phyloP scores from a whole-genome alignment of 2,113 vertebrate genomes.

The rat (Rattus norvegicus) region GRCr8 NC_086020.1:71550001-71550500 shows the following conservation, averaged over 20 bases:
- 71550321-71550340: constrained; percentile 36
- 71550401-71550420: background rate
- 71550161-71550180: constrained; percentile 73
- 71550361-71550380: background rate
- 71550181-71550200: constrained; percentile 71
- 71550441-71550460: background rate
- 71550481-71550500: background rate
- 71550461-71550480: background rate
- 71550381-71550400: background rate
- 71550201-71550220: constrained; percentile 59
- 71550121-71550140: constrained; percentile 81
- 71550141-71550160: constrained; percentile 70
- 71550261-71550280: constrained; percentile 23
- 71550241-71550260: constrained; percentile 51
- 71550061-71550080: constrained; percentile 77
- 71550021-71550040: constrained; percentile 33
- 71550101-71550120: constrained; percentile 78
- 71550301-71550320: background rate
- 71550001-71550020: constrained; percentile 29
- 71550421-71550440: no score
- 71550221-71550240: constrained; percentile 62
- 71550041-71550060: constrained; percentile 78
- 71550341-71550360: background rate
- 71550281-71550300: background rate
- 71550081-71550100: constrained; percentile 81